These are phyloP conservation scores for Tachypleus tridentatus DNA, from an alignment of 1,140 invertebrate species.

Conservation along the genomic window DNA sequence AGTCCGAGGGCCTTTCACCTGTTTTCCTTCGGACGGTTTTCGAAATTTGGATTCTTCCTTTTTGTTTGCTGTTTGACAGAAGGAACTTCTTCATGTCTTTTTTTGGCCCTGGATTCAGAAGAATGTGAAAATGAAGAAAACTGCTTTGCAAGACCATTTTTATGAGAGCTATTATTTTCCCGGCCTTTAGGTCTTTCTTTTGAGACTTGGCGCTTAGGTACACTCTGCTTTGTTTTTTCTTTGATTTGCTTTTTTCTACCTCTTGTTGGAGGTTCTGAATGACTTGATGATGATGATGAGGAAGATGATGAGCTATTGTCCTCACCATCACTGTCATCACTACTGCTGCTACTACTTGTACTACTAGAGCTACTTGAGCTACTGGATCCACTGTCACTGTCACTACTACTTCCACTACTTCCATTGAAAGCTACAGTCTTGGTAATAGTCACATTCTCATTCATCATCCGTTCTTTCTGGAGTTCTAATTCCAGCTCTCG, in stretches of 20 bases:
- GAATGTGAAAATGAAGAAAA: too few relatives aligned
- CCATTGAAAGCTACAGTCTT: conserved; percentile 19
- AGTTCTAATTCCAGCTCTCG: conserved; percentile 22
- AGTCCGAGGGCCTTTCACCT: conserved; percentile 16
- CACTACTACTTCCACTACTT: conserved; percentile 18
- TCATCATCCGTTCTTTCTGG: conserved; percentile 20
- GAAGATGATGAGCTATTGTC: conserved; percentile 12
- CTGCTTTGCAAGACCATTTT: too few relatives aligned
- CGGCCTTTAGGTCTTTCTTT: neutral
- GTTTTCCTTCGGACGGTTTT: too few relatives aligned
- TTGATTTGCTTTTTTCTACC: conserved; percentile 4
- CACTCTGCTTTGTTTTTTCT: neutral
- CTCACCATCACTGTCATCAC: conserved; percentile 15
- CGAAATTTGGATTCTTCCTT: too few relatives aligned
- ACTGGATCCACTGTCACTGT: conserved; percentile 18
- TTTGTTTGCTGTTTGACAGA: too few relatives aligned
- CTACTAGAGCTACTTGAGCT: conserved; percentile 14
- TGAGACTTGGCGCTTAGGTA: conserved; percentile 4
- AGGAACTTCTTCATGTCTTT: too few relatives aligned
- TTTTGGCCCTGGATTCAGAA: too few relatives aligned
- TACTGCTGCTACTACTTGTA: conserved; percentile 19
- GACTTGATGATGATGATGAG: conserved; percentile 18
- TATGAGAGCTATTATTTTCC: too few relatives aligned
- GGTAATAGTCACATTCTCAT: conserved; percentile 18
- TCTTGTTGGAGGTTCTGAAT: conserved; percentile 4